Base-by-base conservation (phyloP, 2,113 vertebrate genomes). In the Talpa occidentalis region DNA sequence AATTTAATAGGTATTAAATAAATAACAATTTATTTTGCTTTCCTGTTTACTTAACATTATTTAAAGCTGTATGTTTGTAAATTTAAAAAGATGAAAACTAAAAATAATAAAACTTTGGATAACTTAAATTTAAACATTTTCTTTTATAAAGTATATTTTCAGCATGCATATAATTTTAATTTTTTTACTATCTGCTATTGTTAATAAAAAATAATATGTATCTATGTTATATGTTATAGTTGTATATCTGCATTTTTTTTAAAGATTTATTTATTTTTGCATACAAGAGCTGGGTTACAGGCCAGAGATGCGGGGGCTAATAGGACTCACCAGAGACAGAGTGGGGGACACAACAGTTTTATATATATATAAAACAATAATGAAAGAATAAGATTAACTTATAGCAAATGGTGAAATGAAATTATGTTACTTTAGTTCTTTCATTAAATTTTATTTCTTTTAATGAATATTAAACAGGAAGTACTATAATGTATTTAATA, bases 381-480 rank as follows among this genome's bases (percentile, higher is more conserved):
- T 90, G 24, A 90, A 84, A 62, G 32, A 93, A 56, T 66, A 52
- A 56, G 26, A 76, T 76, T 74, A 69, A 69, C 26, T 49, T 67
- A 21, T 76, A 28, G 24, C 47, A 79, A 72, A 47, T 85, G 40
- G 44, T 49, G 16, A 67, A 78, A 89, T 44, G 64, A 88, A 88
- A 82, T 66, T 52, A 42, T 84, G 84, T 54, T 47, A 40, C 49
- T 91, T 59, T 17, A 79, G 80, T 81, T 74, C 5, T 37, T 74
- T 76, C 40, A 86, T 69, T 76, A 89, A 59, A 76, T 88, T 78
- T 72, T 90, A 79, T 44, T 70, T 90, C 21, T 87, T 59, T 69
- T 60, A 70, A 49, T 80, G 86, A 91, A n/a, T 72, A 72, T 62
- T 79, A 70, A 81, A 79, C 42, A 69, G 21, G 30, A 94, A 82